Percentiles rank a stretch among this genome's conserved stretches.
Evolutionary conservation across 2,888 invertebrate genomes (phyloP).

Genomic region (Tuta absoluta): DNA sequence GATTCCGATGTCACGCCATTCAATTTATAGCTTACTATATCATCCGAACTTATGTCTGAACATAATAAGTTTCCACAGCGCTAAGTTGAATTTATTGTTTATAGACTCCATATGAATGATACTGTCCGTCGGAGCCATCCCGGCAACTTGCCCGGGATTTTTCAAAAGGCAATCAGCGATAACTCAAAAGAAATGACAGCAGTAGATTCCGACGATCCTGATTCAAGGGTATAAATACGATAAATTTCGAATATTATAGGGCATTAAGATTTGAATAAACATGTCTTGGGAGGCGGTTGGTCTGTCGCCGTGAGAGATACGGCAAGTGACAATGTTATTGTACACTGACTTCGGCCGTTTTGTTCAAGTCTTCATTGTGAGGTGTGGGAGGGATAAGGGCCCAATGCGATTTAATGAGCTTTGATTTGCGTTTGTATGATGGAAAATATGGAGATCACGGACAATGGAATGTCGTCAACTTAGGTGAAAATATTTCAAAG

Average conservation of each 20-base stretch:
- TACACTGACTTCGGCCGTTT: constrained; percentile 31
- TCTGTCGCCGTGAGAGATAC: constrained; percentile 53
- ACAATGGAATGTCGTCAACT: background rate
- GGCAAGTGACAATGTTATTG: constrained; percentile 53
- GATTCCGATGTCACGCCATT: constrained; percentile 60
- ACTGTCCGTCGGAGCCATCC: constrained; percentile 32
- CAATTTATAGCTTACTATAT: constrained; percentile 70
- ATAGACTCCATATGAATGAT: constrained; percentile 42
- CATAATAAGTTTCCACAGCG: constrained; percentile 58
- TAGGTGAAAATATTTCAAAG: too few species aligned
- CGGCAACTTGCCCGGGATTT: constrained; percentile 18
- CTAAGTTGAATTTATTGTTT: constrained; percentile 65
- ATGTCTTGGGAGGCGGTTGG: constrained; percentile 54
- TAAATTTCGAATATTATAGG: constrained; percentile 70
- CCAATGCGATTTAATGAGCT: constrained; percentile 33
- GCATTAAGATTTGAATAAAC: constrained; percentile 75
- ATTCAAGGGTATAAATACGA: constrained; percentile 37
- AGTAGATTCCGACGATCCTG: constrained; percentile 37
- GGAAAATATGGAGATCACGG: constrained; percentile 16
- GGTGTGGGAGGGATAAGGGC: constrained; percentile 26
- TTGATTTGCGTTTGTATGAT: constrained; percentile 30
- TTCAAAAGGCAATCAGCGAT: constrained; percentile 39
- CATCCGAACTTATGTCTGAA: constrained; percentile 60
- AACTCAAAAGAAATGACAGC: constrained; percentile 46
- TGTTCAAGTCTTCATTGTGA: constrained; percentile 55